Base-by-base conservation (phyloP, 92 coral and sea anemone species). In the Montipora capitata region DNA sequence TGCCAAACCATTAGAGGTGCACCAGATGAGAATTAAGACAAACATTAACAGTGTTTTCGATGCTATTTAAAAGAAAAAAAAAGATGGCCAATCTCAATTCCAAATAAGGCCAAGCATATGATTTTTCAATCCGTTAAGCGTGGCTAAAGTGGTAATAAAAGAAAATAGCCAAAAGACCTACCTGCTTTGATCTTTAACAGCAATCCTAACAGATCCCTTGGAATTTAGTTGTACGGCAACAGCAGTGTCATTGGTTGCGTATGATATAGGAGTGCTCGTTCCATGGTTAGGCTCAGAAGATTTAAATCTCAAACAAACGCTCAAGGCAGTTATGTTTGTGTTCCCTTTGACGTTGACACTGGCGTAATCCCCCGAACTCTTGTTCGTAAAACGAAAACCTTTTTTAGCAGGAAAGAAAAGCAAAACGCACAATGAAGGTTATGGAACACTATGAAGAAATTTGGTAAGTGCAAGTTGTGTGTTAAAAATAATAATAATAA, bases 341-440 rank as follows among this genome's bases (percentile, higher is more conserved):
- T 59, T 62, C 0, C 44, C 72, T 11, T 62, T 15, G 0, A 83
- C 27, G 59, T 38, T 12, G 8, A 72, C 35, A 2, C 71, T 42
- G 0, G 45, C 87, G 35, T 72, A 12, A 83, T 83, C 79, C 10
- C 78, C 59, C 41, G 79, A 83, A 2, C 87, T 83, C 48, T 42
- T 11, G 38, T 57, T 43, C 20, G 87, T 42, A 48, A 83, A 83
- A 61, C 64, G 87, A n/a, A 83, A 83, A 40, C 87, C 87, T 83
- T 42, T 27, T 7, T 48, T 48, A 48, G 40, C 1, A 15, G 6
- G 41, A 13, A 67, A 13, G 40, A 51, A 14, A 57, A 13, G 51
- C 17, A 44, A 11, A 27, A 27, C 0, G 35, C 35, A 27, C 35
- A 1, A 27, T 27, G 35, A 27, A 27, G 35, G 35, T 27, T 20